Evolutionary conservation across 23 tunicate species (phyloP).

Genomic region (Ciona savignyi): DNA sequence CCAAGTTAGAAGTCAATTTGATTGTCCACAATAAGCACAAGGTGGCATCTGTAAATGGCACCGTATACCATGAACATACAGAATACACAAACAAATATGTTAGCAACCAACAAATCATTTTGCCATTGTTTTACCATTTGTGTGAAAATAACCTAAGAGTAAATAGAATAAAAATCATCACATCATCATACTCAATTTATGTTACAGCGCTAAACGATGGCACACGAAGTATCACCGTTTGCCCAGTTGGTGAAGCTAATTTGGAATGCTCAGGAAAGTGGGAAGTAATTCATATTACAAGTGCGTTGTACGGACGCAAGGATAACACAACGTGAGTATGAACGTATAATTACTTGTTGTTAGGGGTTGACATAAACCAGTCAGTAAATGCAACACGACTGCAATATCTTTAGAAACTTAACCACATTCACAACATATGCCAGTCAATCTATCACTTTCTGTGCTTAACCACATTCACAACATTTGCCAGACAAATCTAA

Average conservation of each 20-base stretch:
- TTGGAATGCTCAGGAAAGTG: constrained; percentile 13
- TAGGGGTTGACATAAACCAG: no score
- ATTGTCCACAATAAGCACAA: no score
- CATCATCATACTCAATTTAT: neutral
- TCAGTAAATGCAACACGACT: no score
- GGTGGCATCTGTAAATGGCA: neutral
- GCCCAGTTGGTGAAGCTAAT: constrained; percentile 1
- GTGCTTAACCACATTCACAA: no score
- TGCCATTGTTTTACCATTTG: neutral
- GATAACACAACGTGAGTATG: constrained; percentile 31
- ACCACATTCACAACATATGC: no score
- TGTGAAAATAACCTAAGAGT: neutral
- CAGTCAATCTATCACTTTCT: no score
- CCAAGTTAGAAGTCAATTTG: no score
- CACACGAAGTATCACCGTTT: neutral
- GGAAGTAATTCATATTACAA: constrained; percentile 14
- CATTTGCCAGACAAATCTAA: no score
- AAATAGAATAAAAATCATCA: neutral
- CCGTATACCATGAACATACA: neutral
- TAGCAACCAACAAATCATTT: neutral
- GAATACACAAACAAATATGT: neutral
- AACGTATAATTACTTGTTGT: no score
- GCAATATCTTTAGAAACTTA: no score
- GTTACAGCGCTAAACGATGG: neutral
- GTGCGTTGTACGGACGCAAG: constrained; percentile 27